A percentile compares a stretch with the other conserved stretches of the same genome.
Evolutionary conservation across 2,113 vertebrate species (phyloP).

Genomic region (Hydropotes inermis): DNA sequence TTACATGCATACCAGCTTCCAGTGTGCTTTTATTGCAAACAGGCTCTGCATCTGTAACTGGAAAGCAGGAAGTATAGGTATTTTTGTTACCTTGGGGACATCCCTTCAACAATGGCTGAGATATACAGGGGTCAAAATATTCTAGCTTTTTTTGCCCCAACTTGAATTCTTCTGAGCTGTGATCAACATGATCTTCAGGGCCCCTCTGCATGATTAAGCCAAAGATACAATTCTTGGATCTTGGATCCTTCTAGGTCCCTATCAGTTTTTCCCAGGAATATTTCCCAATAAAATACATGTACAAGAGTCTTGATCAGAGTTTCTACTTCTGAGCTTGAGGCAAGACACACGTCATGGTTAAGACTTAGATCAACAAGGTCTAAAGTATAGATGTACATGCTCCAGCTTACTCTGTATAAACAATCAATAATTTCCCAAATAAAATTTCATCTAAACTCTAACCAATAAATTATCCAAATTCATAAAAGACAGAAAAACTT

Average conservation of each 20-base stretch:
- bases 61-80: background rate
- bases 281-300: background rate
- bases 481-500: background rate
- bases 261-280: background rate
- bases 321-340: background rate
- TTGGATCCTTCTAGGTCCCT: background rate
- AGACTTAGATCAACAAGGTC: background rate
- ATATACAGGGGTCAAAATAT: background rate
- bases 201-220: background rate
- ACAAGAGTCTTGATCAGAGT: background rate
- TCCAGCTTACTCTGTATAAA: background rate
- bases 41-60: background rate
- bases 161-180: background rate
- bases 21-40: background rate
- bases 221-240: background rate
- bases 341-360: background rate
- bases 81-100: background rate
- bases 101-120: background rate
- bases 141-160: background rate
- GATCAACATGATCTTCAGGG: background rate
- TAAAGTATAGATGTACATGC: background rate
- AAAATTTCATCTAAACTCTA: background rate
- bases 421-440: slow-evolving; percentile 3
- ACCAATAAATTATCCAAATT: background rate
- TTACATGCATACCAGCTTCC: background rate